A percentile compares a stretch with the other conserved stretches of the same genome.
Conservation (phyloP, 2,888 invertebrate genomes). For the Allolobophora icterica region DNA sequence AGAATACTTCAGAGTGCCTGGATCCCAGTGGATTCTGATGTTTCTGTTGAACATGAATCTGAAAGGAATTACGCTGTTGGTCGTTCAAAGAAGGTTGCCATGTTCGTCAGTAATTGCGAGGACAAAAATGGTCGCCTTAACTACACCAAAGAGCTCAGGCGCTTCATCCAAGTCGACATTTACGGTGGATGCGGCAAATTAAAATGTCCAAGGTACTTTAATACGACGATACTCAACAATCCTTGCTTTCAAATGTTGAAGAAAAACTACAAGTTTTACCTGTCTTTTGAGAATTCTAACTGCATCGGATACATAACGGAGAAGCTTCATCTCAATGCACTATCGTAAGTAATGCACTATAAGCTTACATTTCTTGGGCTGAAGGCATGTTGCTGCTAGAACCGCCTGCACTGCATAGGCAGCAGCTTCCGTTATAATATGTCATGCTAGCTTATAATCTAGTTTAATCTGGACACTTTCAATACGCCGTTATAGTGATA, state of each 20-base stretch:
- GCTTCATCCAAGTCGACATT: conserved; percentile 74
- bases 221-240: background rate
- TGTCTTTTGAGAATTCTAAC: conserved; percentile 48
- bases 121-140: conserved; percentile 87
- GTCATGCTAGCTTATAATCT: background rate
- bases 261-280: conserved; percentile 43
- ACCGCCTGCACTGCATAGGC: too few relatives aligned
- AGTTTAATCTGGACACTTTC: background rate
- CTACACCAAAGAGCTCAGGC: conserved; percentile 82
- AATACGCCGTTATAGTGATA: background rate
- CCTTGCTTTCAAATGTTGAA: conserved; percentile 33
- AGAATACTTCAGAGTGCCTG: conserved; percentile 94
- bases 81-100: conserved; percentile 91
- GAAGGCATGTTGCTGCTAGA: background rate
- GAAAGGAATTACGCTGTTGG: conserved; percentile 70
- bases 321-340: conserved; percentile 39
- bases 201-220: conserved; percentile 70
- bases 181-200: conserved; percentile 75
- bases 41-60: conserved; percentile 57
- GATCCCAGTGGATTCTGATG: conserved; percentile 63
- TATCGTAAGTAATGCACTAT: conserved; percentile 29
- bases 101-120: conserved; percentile 97
- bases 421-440: too few relatives aligned
- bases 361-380: background rate
- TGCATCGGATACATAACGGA: conserved; percentile 48